A percentile compares a stretch with the other conserved stretches of the same genome.
phyloP scores from a whole-genome alignment of 37 sponge, comb jelly and placozoan genomes.

The Beroe ovata region DNA sequence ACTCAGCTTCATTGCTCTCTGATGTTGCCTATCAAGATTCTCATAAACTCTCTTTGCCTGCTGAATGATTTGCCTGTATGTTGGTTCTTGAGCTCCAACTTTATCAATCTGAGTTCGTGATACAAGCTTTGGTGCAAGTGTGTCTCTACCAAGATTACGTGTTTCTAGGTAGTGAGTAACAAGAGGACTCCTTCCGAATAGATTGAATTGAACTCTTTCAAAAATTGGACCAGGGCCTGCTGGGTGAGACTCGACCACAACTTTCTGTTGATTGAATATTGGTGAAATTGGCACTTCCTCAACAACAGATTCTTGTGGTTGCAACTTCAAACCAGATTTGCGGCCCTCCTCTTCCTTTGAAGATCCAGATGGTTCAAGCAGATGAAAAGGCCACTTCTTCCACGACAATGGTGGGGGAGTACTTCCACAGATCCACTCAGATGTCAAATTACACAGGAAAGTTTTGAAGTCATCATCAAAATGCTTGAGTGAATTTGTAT shows the following conservation, averaged over 20 bases:
- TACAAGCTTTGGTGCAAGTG: conserved; percentile 39
- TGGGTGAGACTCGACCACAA: conserved; percentile 16
- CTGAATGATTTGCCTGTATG: conserved; percentile 37
- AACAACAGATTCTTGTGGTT: conserved; percentile 21
- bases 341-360: conserved; percentile 22
- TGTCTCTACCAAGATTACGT: conserved; percentile 1
- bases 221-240: conserved; percentile 74
- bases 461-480: conserved; percentile 66
- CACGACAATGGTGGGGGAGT: conserved; percentile 11
- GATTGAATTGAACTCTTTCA: conserved; percentile 76
- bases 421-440: conserved; percentile 62
- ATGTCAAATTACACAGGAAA: conserved; percentile 40
- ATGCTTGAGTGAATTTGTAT: conserved; percentile 58
- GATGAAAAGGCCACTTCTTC: conserved; percentile 30
- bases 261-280: conserved; percentile 8
- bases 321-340: conserved; percentile 32
- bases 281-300: conserved; percentile 31
- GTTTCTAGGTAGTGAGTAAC: conserved; percentile 74
- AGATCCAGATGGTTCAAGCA: conserved; percentile 34
- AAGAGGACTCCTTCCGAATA: conserved; percentile 79
- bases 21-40: conserved; percentile 30
- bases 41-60: conserved; percentile 55
- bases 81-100: conserved; percentile 51
- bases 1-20: conserved; percentile 37
- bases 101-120: conserved; percentile 56